These are phyloP conservation scores for Myopa testacea DNA, from an alignment of 2,888 invertebrate species.

Conservation along the genomic window DNA sequence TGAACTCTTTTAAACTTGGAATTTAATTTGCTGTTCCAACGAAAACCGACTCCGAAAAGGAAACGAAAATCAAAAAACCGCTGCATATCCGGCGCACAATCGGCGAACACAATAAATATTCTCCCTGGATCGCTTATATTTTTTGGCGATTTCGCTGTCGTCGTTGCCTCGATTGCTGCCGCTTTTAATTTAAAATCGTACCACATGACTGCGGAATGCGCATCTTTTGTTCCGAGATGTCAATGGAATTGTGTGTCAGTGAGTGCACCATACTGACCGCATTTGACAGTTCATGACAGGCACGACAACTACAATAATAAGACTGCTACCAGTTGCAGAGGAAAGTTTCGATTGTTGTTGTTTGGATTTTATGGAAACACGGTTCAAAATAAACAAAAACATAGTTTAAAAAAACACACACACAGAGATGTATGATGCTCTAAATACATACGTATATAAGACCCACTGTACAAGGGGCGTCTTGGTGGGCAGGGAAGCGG, in stretches of 20 bases:
- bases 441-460: too few relatives aligned
- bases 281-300: constrained; percentile 22
- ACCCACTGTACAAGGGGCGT: too few relatives aligned
- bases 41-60: not conserved
- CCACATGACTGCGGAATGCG: not conserved
- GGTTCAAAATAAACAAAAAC: not conserved
- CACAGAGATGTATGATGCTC: too few relatives aligned
- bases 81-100: constrained; percentile 23
- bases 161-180: not conserved
- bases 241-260: not conserved
- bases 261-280: not conserved
- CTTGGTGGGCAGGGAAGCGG: too few relatives aligned
- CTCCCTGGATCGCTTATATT: not conserved
- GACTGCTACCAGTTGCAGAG: not conserved
- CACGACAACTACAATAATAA: not conserved
- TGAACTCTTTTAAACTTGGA: not conserved
- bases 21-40: not conserved
- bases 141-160: constrained; percentile 9
- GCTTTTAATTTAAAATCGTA: constrained; percentile 10
- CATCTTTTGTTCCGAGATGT: not conserved
- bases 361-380: not conserved
- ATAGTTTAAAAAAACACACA: too few relatives aligned
- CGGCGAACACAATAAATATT: constrained; percentile 8
- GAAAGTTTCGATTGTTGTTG: constrained; percentile 10
- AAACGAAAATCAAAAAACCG: not conserved